Percentiles rank a stretch among this genome's conserved stretches.
These are phyloP conservation scores for Sacculina carcini DNA, from an alignment of 2,888 invertebrate species.

Conservation along the genomic window DNA sequence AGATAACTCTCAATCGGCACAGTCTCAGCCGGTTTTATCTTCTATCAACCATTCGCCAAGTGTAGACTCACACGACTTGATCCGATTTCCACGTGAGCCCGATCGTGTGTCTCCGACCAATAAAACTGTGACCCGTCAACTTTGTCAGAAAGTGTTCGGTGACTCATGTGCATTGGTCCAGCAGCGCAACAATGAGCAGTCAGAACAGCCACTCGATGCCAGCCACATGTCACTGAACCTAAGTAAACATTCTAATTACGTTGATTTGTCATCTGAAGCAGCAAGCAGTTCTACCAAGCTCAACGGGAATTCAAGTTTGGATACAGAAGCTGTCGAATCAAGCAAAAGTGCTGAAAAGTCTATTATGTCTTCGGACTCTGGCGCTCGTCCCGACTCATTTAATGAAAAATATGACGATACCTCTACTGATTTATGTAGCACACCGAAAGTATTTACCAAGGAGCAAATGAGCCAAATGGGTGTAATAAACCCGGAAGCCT, in stretches of 20 bases:
- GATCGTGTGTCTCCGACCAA: neutral
- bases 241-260: too few species aligned
- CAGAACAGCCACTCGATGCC: constrained; percentile 7
- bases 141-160: constrained; percentile 14
- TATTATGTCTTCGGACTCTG: too few species aligned
- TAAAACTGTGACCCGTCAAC: constrained; percentile 10
- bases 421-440: too few species aligned
- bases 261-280: too few species aligned
- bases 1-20: neutral
- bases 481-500: constrained; percentile 27
- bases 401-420: neutral
- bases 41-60: neutral
- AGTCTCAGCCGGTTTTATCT: neutral
- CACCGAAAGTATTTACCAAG: constrained; percentile 26
- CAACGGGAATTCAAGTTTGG: too few species aligned
- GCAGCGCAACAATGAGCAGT: constrained; percentile 12
- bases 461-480: constrained; percentile 49
- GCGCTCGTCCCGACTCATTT: too few species aligned
- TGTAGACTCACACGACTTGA: constrained; percentile 1
- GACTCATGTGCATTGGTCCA: constrained; percentile 12
- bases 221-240: too few species aligned
- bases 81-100: neutral
- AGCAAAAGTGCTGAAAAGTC: too few species aligned
- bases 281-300: too few species aligned
- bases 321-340: too few species aligned